Conservation (phyloP, 2,797 vertebrate genomes). For the Coracias cyanogaster region DNA sequence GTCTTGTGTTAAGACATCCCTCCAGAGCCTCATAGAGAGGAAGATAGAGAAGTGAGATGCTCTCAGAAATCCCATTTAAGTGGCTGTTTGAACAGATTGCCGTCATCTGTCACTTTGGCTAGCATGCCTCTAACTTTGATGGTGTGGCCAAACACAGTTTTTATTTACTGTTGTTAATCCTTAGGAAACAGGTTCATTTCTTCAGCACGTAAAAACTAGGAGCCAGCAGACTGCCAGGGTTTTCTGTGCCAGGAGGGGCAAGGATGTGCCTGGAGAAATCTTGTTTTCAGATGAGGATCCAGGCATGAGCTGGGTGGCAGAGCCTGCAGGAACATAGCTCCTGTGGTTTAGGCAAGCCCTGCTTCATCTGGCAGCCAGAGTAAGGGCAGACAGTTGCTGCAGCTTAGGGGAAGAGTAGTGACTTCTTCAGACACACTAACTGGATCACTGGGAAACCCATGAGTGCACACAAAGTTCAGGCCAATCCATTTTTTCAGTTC, state of each 20-base stretch:
- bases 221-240: neutral
- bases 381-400: accelerated
- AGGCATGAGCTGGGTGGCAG: accelerated
- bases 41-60: neutral
- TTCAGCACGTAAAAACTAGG: neutral
- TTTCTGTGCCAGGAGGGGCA: neutral
- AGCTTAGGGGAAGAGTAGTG: neutral
- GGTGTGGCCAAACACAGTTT: neutral
- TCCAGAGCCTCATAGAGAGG: neutral
- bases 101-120: neutral
- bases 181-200: neutral
- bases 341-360: neutral
- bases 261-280: neutral
- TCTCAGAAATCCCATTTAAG: neutral
- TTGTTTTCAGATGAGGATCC: neutral
- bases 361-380: neutral
- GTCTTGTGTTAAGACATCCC: neutral
- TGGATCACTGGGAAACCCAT: neutral
- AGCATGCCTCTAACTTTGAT: neutral
- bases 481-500: neutral
- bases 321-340: accelerated
- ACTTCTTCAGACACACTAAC: neutral
- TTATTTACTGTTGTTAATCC: neutral
- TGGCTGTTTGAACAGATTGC: neutral
- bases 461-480: neutral